Evolutionary conservation across 2,113 vertebrate species (phyloP), one percentile per base, ranked within the genome.

Genomic region (Phycodurus eques): DNA sequence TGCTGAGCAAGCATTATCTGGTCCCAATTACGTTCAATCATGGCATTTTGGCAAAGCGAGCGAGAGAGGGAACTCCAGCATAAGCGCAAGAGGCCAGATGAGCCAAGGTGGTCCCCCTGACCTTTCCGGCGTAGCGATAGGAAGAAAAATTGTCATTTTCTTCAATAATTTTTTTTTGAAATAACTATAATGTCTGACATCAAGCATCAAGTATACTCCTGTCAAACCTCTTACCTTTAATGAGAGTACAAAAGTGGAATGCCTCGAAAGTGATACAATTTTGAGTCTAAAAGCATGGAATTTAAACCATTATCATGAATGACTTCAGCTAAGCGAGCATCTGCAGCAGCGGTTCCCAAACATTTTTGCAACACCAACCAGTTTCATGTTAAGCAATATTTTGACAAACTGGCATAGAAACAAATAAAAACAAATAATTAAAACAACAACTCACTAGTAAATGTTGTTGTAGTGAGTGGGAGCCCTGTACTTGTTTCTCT

Each of bases 21-120:
- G 83, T 90, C 88, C 85, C 82, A 86, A 90, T 91, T 90, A 91
- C 82, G 72, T 80, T 88, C 83, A 90, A 87, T 90, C 85, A 89
- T 87, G 86, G 85, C 86, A 87, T 88, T 66, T 89, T 89, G 85
- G 85, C 88, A 83, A 88, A 87, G 83, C 87, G 46, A 54, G 49
- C 7, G 14, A 53, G 67, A 83, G 83, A 85, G 76, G 82, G 83
- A 87, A 85, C 80, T 81, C 80, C 71, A 72, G 75, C 76, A 87
- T 83, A 84, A 86, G 82, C 83, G 78, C 77, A 72, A 71, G 73
- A 71, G 77, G 71, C 86, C 88, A 89, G 82, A 90, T 88, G 87
- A 88, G 81, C 72, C 20, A 62, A 87, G 87, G 88, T 86, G 87
- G 83, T 88, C 85, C 43, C 43, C 43, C 60, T 15, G 81, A 83